Evolutionary conservation across 2,113 vertebrate genomes (phyloP).

Genomic region (Lethenteron reissneri): DNA sequence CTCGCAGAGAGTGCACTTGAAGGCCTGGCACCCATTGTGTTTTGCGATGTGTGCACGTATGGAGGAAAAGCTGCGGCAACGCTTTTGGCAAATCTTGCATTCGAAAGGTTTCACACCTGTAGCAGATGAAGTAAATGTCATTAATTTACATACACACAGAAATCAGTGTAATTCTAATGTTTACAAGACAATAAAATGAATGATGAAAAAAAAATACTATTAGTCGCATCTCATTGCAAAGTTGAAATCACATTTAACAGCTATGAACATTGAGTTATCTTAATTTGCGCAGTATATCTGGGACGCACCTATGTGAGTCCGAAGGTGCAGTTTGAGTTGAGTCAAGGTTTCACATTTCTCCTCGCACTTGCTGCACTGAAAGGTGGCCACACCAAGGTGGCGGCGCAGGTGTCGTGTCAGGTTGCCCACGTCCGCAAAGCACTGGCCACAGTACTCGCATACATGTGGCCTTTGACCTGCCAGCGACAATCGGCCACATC

Average conservation of each 20-base stretch:
- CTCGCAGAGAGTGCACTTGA: background rate
- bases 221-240: background rate
- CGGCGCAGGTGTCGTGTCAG: background rate
- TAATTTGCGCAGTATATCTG: background rate
- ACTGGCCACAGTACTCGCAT: background rate
- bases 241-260: background rate
- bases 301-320: background rate
- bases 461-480: slow-evolving; percentile 1
- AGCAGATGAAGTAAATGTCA: background rate
- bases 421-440: slow-evolving; percentile 2
- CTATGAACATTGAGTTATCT: background rate
- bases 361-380: background rate
- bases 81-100: background rate
- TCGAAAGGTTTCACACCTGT: background rate
- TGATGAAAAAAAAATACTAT: too few species aligned
- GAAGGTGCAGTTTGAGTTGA: background rate
- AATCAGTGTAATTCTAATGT: background rate
- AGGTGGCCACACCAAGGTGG: background rate
- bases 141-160: background rate
- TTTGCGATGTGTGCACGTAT: background rate
- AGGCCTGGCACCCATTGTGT: slow-evolving; percentile 2
- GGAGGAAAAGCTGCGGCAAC: slow-evolving; percentile 6
- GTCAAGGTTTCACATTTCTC: background rate
- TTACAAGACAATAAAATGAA: background rate
- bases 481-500: background rate